Evolutionary conservation across 2,797 vertebrate genomes (phyloP), one percentile per base, ranked within the genome.

Genomic region (Oryzias sinensis): DNA sequence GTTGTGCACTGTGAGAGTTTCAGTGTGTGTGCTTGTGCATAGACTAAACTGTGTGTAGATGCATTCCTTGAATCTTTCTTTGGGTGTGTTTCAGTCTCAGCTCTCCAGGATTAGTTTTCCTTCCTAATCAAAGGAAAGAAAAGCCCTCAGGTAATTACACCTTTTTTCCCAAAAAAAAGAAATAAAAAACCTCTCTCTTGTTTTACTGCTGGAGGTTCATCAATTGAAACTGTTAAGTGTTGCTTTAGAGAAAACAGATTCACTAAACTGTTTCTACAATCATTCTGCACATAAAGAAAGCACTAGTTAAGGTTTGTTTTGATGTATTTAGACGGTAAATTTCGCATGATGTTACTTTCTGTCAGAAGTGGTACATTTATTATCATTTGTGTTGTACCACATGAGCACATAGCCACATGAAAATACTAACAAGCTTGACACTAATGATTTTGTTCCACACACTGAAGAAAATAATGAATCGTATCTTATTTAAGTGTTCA

Each of bases 61-160:
- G 68, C 50, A 20, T 6, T 20, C 49, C 72, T 76, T 78, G 76
- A 50, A 54, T 78, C 72, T 73, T 43, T 49, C 45, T 53, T n/a
- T 58, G 77, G 80, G 76, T 82, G 77, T 60, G 60, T 81, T 76
- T 83, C 60, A 70, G 79, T 73, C 69, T 80, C 72, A 45, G 59
- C 74, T 78, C 70, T 66, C 75, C 72, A 76, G 76, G 83, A 86
- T 86, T 85, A 80, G 64, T 85, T 85, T 85, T 85, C 74, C 79
- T 72, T 76, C 71, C 72, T 88, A 84, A 90, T 89, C 85, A 85
- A 81, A 61, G 76, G 62, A 75, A 65, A 85, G 74, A 67, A 68
- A 70, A 85, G 76, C 85, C 82, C 79, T 77, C 74, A 83, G 83
- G 85, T 88, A 86, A 86, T 87, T 85, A 85, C 76, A 70, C 77